phyloP scores from a whole-genome alignment of 2,888 invertebrate species.

The Drosophila anomelani region DNA sequence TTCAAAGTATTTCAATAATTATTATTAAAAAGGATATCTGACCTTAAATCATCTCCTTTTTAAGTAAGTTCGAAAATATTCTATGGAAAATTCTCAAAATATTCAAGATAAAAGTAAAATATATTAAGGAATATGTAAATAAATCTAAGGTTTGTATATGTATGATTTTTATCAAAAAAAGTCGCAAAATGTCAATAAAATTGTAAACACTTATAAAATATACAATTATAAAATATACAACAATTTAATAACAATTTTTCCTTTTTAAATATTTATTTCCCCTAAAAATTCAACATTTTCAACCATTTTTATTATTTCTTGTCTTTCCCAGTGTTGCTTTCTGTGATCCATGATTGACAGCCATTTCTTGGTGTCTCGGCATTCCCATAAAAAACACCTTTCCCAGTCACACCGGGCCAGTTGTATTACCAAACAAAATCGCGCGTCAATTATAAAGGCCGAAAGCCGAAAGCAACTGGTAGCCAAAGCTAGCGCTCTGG shows the following conservation, averaged over 20 bases:
- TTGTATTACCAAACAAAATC: slow-evolving; percentile 67
- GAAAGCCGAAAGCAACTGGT: slow-evolving; percentile 32
- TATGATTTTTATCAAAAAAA: not conserved
- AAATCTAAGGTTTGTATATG: not conserved
- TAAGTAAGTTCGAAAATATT: too few species aligned
- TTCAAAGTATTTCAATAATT: too few species aligned
- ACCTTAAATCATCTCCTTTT: not conserved
- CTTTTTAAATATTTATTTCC: not conserved
- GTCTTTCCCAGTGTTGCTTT: slow-evolving; percentile 4
- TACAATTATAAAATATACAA: too few species aligned
- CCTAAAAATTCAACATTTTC: not conserved
- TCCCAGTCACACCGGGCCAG: slow-evolving; percentile 37
- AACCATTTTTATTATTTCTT: too few species aligned
- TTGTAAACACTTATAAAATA: too few species aligned
- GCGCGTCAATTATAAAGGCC: slow-evolving; percentile 59
- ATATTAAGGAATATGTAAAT: too few species aligned
- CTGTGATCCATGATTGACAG: slow-evolving; percentile 38
- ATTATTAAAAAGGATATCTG: too few species aligned
- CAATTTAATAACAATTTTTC: not conserved
- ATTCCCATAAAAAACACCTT: slow-evolving; percentile 48
- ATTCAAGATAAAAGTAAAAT: too few species aligned
- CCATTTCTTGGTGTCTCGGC: slow-evolving; percentile 27
- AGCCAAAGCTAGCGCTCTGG: slow-evolving; percentile 25
- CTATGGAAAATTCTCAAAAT: too few species aligned
- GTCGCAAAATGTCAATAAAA: not conserved